phyloP scores from a whole-genome alignment of 2,888 invertebrate species.

The Xylota sylvarum region DNA sequence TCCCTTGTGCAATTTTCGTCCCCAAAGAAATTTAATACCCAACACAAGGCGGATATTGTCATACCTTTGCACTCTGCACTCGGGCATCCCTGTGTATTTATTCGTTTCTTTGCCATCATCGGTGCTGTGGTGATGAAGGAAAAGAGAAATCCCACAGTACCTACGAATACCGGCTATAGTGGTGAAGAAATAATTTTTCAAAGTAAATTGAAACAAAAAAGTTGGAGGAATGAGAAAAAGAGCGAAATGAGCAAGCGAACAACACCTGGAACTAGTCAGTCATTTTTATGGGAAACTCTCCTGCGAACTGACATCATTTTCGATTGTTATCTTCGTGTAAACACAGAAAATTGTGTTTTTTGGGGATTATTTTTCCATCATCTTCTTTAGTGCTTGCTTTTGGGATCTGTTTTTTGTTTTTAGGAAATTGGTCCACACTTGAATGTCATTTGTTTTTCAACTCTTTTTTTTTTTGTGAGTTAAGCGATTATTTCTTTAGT shows the following conservation, averaged over 20 bases:
- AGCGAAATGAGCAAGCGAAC: slow-evolving; percentile 53
- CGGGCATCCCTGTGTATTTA: slow-evolving; percentile 49
- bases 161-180: slow-evolving; percentile 16
- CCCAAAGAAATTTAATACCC: slow-evolving; percentile 64
- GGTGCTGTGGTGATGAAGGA: slow-evolving; percentile 12
- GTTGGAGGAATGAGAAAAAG: slow-evolving; percentile 23
- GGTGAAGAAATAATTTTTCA: slow-evolving; percentile 14
- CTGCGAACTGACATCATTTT: slow-evolving; percentile 64
- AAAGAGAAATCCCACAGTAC: slow-evolving; percentile 55
- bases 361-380: slow-evolving; percentile 49
- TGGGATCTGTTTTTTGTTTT: slow-evolving; percentile 5
- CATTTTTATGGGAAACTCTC: slow-evolving; percentile 65
- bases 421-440: slow-evolving; percentile 38
- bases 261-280: slow-evolving; percentile 67
- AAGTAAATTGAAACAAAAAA: slow-evolving; percentile 58
- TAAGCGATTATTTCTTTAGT: neutral
- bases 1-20: slow-evolving; percentile 45
- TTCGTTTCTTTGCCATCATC: slow-evolving; percentile 23
- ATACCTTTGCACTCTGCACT: slow-evolving; percentile 68
- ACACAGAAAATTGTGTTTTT: slow-evolving; percentile 42
- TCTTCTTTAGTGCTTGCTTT: slow-evolving; percentile 19
- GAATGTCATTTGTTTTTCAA: neutral
- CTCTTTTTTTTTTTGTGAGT: neutral
- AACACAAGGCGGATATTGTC: slow-evolving; percentile 66
- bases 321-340: slow-evolving; percentile 69